Evolutionary conservation across 2,888 invertebrate species (phyloP).

Genomic region (Pharmacophagus antenor): DNA sequence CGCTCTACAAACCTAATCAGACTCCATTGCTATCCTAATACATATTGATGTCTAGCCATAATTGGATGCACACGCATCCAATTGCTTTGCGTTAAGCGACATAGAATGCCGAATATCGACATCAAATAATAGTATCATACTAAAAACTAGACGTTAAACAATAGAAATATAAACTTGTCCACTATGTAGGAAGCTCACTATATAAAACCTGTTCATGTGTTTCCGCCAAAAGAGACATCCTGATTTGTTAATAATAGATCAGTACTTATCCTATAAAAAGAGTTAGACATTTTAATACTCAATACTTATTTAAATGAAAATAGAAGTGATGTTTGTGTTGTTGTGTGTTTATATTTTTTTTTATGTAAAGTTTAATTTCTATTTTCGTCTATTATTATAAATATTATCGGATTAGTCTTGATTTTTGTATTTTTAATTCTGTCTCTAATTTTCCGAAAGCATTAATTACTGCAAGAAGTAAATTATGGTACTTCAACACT

Average conservation of each 20-base stretch:
- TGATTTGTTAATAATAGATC: slow-evolving; percentile 42
- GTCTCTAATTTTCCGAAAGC: background rate
- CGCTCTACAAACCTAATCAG: slow-evolving; percentile 76
- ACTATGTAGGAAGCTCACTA: slow-evolving; percentile 53
- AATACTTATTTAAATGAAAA: no score
- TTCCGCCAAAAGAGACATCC: slow-evolving; percentile 43
- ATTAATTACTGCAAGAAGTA: slow-evolving; percentile 8
- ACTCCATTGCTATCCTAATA: slow-evolving; percentile 51
- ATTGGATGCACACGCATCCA: slow-evolving; percentile 42
- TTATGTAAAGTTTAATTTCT: no score
- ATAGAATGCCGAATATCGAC: slow-evolving; percentile 50
- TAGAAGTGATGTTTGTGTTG: no score
- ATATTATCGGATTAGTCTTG: no score
- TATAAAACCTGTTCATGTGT: slow-evolving; percentile 46
- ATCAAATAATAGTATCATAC: slow-evolving; percentile 4
- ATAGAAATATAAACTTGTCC: slow-evolving; percentile 30
- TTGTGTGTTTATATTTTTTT: no score
- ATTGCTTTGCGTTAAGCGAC: slow-evolving; percentile 41
- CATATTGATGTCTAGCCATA: slow-evolving; percentile 55
- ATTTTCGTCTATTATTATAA: no score
- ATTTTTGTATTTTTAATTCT: background rate
- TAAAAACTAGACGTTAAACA: slow-evolving; percentile 17
- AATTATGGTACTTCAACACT: slow-evolving; percentile 31
- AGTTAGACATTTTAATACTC: no score
- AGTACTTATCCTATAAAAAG: slow-evolving; percentile 2